These are phyloP conservation scores for Drosophila sproati DNA, from an alignment of 1,140 invertebrate genomes.

Conservation along the genomic window DNA sequence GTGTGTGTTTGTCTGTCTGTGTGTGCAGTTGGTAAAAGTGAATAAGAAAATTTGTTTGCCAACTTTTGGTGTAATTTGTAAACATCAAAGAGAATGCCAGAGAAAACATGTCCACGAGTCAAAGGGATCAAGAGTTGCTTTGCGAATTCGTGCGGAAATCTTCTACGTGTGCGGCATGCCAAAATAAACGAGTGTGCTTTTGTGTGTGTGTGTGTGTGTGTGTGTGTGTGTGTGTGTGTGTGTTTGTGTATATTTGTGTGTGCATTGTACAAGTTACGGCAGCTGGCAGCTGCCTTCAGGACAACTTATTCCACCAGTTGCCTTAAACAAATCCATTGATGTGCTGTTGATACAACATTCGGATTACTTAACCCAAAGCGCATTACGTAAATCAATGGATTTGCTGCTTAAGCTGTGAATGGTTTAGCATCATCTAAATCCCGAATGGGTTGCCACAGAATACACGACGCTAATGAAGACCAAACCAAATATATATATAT, in stretches of 20 bases:
- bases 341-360: slow-evolving; percentile 26
- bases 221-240: not conserved
- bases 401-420: not conserved
- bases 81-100: slow-evolving; percentile 81
- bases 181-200: slow-evolving; percentile 26
- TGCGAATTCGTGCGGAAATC: slow-evolving; percentile 83
- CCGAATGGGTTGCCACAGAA: slow-evolving; percentile 6
- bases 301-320: slow-evolving; percentile 28
- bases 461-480: slow-evolving; percentile 58
- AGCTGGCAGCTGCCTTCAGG: slow-evolving; percentile 1
- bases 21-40: slow-evolving; percentile 60
- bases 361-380: slow-evolving; percentile 9
- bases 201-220: not conserved
- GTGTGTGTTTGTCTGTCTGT: slow-evolving; percentile 26
- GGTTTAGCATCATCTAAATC: not conserved
- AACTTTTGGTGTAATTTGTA: slow-evolving; percentile 83
- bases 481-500: slow-evolving; percentile 6
- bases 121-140: slow-evolving; percentile 83
- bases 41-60: slow-evolving; percentile 83
- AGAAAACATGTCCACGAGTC: slow-evolving; percentile 81
- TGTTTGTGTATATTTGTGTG: not conserved
- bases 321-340: slow-evolving; percentile 7
- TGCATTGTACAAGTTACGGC: not conserved
- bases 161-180: slow-evolving; percentile 81
- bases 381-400: slow-evolving; percentile 31